These are phyloP conservation scores for Sebastes steindachneri DNA, from an alignment of 2,797 vertebrate genomes.

Conservation along the genomic window DNA sequence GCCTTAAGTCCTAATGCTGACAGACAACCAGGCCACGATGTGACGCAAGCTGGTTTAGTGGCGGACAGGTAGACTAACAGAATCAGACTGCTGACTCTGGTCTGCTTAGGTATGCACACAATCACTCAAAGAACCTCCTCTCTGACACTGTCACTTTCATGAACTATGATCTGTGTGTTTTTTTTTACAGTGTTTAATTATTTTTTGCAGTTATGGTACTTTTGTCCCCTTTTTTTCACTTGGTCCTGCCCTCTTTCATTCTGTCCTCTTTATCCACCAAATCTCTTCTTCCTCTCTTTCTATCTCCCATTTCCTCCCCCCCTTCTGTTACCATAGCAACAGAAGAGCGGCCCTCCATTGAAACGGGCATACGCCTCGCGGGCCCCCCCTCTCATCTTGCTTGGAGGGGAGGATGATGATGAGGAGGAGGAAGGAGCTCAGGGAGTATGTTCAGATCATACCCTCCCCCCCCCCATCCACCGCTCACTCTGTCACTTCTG, in stretches of 20 bases:
- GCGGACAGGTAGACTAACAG: constrained; percentile 20
- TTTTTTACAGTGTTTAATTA: background rate
- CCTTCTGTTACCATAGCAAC: constrained; percentile 76
- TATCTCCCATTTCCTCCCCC: constrained; percentile 1
- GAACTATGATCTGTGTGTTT: background rate
- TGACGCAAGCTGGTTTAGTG: background rate
- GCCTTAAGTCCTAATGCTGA: constrained; percentile 22
- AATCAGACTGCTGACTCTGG: constrained; percentile 40
- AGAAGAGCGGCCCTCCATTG: constrained; percentile 73
- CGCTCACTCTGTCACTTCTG: constrained; percentile 40
- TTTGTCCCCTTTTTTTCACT: background rate
- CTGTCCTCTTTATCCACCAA: background rate
- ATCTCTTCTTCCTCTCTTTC: constrained; percentile 16
- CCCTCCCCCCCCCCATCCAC: constrained; percentile 38
- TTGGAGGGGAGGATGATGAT: constrained; percentile 79
- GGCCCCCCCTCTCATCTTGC: constrained; percentile 83
- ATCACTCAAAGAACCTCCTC: background rate
- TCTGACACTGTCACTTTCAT: background rate
- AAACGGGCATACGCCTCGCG: constrained; percentile 74
- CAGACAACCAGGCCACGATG: background rate
- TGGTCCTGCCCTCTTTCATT: background rate
- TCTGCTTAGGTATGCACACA: background rate
- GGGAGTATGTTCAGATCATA: constrained; percentile 82
- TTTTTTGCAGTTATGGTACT: background rate
- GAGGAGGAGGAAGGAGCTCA: constrained; percentile 84